Evolutionary conservation across 1,140 invertebrate genomes (phyloP), one percentile per base, ranked within the genome.

Genomic region (Fopius arisanus): DNA sequence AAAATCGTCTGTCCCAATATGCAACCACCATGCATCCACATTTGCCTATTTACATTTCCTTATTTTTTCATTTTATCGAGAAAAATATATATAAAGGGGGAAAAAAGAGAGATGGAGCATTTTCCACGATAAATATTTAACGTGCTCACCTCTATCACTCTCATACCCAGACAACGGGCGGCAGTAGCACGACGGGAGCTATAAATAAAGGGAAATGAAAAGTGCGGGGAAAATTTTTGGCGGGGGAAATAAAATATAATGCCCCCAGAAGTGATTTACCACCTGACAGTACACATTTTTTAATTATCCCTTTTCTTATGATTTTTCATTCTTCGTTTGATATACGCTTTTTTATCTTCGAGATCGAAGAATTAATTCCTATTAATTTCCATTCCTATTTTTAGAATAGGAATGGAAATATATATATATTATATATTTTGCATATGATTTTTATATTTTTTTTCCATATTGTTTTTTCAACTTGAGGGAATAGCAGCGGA

Each of bases 171-270:
- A 65, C 62, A 65, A 29, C 62, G 23, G n/a, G n/a, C 26, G 29
- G 62, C 62, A 65, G 33, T 65, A 65, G 62, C 33, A 65, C 62
- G 62, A 33, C 62, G 21, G 14, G 9, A 10, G 62, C 62, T 31
- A 65, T 65, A 65, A 65, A 65, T 65, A 65, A 65, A 19, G 0
- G 29, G 7, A 29, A 65, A 65, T 65, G 62, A 65, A 65, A 65
- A 65, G 29, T 65, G 62, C 62, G 62, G 62, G 29, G 16, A 65
- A 65, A 65, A 65, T 65, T 65, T 63, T 65, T 62, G 62, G 62
- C 28, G 62, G 62, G 29, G 33, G 29, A 33, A 31, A 65, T 65
- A 65, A 65, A 65, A 65, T 65, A 65, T 65, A 65, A 9, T 31
- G 62, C 62, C 14, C 1, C n/a, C 23, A 6, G 28, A 31, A 28